Percentiles rank a stretch among this genome's conserved stretches.
These are phyloP conservation scores for Protosalanx chinensis DNA, from an alignment of 2,797 vertebrate genomes.

Conservation along the genomic window DNA sequence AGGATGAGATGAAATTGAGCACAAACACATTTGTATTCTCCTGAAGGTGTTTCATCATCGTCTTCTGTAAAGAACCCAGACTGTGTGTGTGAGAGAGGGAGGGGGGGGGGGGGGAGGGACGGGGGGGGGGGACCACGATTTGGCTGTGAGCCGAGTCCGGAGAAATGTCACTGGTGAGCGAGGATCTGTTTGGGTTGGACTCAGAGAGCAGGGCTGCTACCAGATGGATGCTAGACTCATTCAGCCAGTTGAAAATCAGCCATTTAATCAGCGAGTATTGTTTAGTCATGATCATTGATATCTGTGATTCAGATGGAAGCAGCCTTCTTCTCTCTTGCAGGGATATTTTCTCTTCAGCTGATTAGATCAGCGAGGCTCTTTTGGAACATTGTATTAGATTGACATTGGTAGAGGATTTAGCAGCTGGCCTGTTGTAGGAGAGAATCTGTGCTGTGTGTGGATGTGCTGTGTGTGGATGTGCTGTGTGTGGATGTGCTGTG, in stretches of 20 bases:
- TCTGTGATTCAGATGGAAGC: slow-evolving; percentile 5
- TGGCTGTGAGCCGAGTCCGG: slow-evolving; percentile 40
- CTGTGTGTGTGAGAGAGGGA: too few species aligned
- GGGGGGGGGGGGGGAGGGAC: too few species aligned
- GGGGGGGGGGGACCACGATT: slow-evolving; percentile 8
- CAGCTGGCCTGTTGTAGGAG: too few species aligned
- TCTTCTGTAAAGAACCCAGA: too few species aligned
- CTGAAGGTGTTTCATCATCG: too few species aligned
- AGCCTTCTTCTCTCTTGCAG: not conserved
- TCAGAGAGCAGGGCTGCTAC: slow-evolving; percentile 31
- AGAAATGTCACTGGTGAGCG: slow-evolving; percentile 58
- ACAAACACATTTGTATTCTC: too few species aligned
- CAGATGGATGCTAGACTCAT: not conserved
- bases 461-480: not conserved
- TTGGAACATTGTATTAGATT: too few species aligned
- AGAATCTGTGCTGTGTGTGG: not conserved
- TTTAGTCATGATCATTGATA: slow-evolving; percentile 11
- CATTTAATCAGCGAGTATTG: slow-evolving; percentile 11
- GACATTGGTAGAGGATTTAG: too few species aligned
- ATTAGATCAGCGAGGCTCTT: too few species aligned
- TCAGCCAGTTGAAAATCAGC: not conserved
- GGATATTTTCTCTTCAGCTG: not conserved
- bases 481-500: not conserved
- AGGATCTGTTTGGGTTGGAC: slow-evolving; percentile 39
- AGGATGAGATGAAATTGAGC: too few species aligned